Evolutionary conservation across 1,140 invertebrate genomes (phyloP).

Genomic region (Ips typographus): DNA sequence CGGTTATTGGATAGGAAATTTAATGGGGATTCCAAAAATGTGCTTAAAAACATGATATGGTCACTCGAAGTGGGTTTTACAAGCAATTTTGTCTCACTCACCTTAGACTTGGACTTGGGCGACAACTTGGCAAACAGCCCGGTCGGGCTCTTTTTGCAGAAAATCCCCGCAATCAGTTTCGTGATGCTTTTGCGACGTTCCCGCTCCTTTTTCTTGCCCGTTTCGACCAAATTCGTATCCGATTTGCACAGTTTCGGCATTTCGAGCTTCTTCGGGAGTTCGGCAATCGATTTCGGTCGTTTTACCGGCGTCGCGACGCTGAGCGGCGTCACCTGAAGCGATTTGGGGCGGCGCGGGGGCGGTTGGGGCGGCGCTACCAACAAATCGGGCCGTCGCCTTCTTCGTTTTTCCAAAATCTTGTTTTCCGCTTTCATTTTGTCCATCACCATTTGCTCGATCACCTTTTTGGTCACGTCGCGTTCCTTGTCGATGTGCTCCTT

Average conservation of each 20-base stretch:
- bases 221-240: slow-evolving; percentile 60
- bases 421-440: slow-evolving; percentile 72
- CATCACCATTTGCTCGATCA: slow-evolving; percentile 73
- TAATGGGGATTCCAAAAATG: no score
- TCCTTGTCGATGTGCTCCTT: slow-evolving; percentile 50
- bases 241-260: slow-evolving; percentile 53
- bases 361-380: no score
- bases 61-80: no score
- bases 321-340: no score
- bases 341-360: no score
- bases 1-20: no score
- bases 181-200: slow-evolving; percentile 80
- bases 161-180: slow-evolving; percentile 75
- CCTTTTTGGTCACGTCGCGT: slow-evolving; percentile 48
- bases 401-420: slow-evolving; percentile 53
- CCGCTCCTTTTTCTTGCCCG: slow-evolving; percentile 60
- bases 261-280: slow-evolving; percentile 36
- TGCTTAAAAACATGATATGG: no score
- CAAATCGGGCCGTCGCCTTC: slow-evolving; percentile 20
- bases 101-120: slow-evolving; percentile 70
- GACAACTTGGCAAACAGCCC: slow-evolving; percentile 61
- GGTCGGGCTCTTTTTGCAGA: slow-evolving; percentile 61
- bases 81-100: slow-evolving; percentile 43
- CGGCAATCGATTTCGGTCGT: slow-evolving; percentile 47
- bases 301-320: no score